These are phyloP conservation scores for Azorinus chamasolen DNA, from an alignment of 2,888 invertebrate genomes.

Conservation along the genomic window DNA sequence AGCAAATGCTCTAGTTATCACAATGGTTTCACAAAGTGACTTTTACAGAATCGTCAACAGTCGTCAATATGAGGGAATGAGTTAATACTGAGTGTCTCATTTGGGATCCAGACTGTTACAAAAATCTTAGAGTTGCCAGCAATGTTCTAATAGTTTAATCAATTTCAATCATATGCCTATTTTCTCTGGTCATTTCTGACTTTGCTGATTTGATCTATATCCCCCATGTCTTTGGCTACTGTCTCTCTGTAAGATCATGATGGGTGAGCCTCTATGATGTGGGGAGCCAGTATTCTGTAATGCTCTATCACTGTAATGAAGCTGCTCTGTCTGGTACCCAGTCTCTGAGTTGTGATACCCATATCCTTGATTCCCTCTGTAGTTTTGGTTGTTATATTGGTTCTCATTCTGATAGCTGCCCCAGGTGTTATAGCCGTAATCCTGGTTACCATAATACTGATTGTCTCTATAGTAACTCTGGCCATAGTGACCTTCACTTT, in stretches of 20 bases:
- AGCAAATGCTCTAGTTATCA: too few relatives aligned
- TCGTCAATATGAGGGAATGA: too few relatives aligned
- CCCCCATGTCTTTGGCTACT: slow-evolving; percentile 33
- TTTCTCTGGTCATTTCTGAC: slow-evolving; percentile 16
- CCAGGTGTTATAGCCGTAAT: slow-evolving; percentile 53
- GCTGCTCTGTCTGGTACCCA: slow-evolving; percentile 39
- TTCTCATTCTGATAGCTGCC: slow-evolving; percentile 42
- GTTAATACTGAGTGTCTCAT: too few relatives aligned
- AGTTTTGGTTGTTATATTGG: slow-evolving; percentile 21
- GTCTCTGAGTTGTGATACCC: slow-evolving; percentile 34
- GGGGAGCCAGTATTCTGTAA: slow-evolving; percentile 58
- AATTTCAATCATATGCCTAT: too few relatives aligned
- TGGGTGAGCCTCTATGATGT: slow-evolving; percentile 69
- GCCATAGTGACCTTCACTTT: slow-evolving; percentile 21
- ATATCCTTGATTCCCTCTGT: slow-evolving; percentile 28
- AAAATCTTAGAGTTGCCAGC: too few relatives aligned
- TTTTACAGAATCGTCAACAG: too few relatives aligned
- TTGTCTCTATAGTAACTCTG: slow-evolving; percentile 32
- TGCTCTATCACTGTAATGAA: slow-evolving; percentile 55
- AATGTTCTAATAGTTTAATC: too few relatives aligned
- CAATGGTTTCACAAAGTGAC: too few relatives aligned
- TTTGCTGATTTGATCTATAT: slow-evolving; percentile 20
- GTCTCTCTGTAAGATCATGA: slow-evolving; percentile 77
- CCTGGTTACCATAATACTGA: slow-evolving; percentile 44
- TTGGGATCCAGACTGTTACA: too few relatives aligned